Percentiles rank a stretch among this genome's conserved stretches.
Evolutionary conservation across 92 coral and sea anemone species (phyloP).

Genomic region (Metridium senile): DNA sequence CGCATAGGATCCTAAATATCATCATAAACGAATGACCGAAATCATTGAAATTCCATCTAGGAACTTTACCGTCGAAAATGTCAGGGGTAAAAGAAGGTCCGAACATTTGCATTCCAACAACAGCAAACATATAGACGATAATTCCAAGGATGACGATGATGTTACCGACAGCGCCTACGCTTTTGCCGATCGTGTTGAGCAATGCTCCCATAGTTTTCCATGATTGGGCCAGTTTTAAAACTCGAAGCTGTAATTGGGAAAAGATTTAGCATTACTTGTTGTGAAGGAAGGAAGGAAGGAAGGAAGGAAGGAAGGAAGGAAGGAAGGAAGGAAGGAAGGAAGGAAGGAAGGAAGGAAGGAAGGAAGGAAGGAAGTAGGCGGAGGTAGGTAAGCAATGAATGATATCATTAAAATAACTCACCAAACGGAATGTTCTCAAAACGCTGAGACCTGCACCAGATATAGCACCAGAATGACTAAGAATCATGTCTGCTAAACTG

Average conservation of each 20-base stretch:
- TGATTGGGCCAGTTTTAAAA: slow-evolving; percentile 94
- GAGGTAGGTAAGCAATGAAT: background rate
- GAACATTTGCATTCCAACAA: slow-evolving; percentile 97
- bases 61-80: slow-evolving; percentile 44
- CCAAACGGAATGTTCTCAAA: slow-evolving; percentile 93
- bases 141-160: slow-evolving; percentile 93
- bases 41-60: slow-evolving; percentile 90
- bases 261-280: background rate
- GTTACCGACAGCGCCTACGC: slow-evolving; percentile 97
- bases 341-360: background rate
- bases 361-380: background rate
- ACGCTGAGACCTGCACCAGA: slow-evolving; percentile 88
- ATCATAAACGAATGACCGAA: slow-evolving; percentile 97
- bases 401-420: slow-evolving; percentile 38
- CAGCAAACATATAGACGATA: slow-evolving; percentile 96
- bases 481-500: slow-evolving; percentile 77
- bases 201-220: slow-evolving; percentile 99
- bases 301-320: background rate
- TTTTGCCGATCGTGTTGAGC: slow-evolving; percentile 92
- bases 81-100: slow-evolving; percentile 31
- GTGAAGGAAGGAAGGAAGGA: background rate
- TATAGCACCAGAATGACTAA: slow-evolving; percentile 64
- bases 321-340: background rate
- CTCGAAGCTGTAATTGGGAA: slow-evolving; percentile 73
- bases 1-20: slow-evolving; percentile 95